These are phyloP conservation scores for Drosophila paulistorum DNA, from an alignment of 1,140 invertebrate genomes.

Conservation along the genomic window DNA sequence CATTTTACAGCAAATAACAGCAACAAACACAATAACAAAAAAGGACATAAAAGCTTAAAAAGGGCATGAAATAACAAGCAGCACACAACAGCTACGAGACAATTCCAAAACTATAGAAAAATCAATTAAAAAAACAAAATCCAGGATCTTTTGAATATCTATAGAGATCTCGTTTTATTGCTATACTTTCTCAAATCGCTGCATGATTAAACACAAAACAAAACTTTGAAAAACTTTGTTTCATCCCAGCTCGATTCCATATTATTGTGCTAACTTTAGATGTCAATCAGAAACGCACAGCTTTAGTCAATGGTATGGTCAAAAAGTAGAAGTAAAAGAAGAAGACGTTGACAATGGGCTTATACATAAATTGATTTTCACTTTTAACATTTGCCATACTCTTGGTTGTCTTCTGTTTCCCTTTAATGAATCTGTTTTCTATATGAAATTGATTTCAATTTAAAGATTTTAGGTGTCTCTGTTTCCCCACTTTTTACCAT, in stretches of 20 bases:
- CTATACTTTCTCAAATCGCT: too few species aligned
- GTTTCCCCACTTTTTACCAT: not conserved
- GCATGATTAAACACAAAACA: too few species aligned
- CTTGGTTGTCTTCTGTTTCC: not conserved
- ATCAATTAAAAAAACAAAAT: not conserved
- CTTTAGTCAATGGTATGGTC: too few species aligned
- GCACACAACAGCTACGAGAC: slow-evolving; percentile 16
- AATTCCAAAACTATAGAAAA: not conserved
- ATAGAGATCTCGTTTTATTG: slow-evolving; percentile 5
- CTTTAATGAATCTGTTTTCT: too few species aligned
- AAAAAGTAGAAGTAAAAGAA: slow-evolving; percentile 5
- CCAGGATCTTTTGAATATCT: too few species aligned
- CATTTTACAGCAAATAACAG: slow-evolving; percentile 70
- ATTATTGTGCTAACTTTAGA: too few species aligned
- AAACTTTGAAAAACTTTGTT: too few species aligned
- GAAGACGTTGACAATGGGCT: slow-evolving; percentile 64
- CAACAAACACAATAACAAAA: slow-evolving; percentile 23
- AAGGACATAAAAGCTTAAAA: slow-evolving; percentile 79
- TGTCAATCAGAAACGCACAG: too few species aligned
- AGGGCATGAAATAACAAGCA: slow-evolving; percentile 64
- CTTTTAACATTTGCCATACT: slow-evolving; percentile 71
- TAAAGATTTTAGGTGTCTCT: not conserved
- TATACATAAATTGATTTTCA: slow-evolving; percentile 81
- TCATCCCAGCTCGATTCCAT: too few species aligned
- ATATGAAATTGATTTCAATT: not conserved